A percentile compares a stretch with the other conserved stretches of the same genome.
These are phyloP conservation scores for Trissonchulus latispiculum DNA, from an alignment of 2,888 invertebrate species.

Conservation along the genomic window DNA sequence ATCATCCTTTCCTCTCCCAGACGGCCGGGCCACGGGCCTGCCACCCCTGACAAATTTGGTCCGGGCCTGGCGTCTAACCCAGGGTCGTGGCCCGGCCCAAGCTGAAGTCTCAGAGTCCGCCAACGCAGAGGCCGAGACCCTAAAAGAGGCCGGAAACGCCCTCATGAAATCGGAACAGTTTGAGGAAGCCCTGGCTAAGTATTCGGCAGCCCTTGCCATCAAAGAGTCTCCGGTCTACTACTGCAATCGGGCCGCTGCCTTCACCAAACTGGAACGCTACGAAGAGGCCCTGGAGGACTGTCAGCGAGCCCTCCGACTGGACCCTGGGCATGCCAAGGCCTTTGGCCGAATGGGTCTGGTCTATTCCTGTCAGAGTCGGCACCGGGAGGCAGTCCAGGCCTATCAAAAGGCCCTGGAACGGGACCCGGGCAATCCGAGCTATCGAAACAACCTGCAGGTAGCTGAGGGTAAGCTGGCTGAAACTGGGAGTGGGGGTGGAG, in stretches of 20 bases:
- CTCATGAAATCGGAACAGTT: conserved; percentile 71
- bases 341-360: conserved; percentile 83
- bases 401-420: conserved; percentile 76
- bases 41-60: conserved; percentile 2
- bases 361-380: conserved; percentile 68
- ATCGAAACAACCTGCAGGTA: conserved; percentile 70
- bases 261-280: conserved; percentile 74
- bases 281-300: conserved; percentile 78
- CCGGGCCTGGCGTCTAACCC: not conserved
- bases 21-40: conserved; percentile 45
- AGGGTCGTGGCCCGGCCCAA: not conserved
- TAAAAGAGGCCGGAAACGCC: conserved; percentile 69
- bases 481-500: conserved; percentile 23
- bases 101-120: conserved; percentile 39
- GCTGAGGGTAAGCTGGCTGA: conserved; percentile 59
- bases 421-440: conserved; percentile 83
- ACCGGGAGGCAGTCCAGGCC: conserved; percentile 69
- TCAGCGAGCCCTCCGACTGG: conserved; percentile 71
- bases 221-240: conserved; percentile 83
- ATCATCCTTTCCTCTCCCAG: conserved; percentile 66
- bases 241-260: conserved; percentile 91
- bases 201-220: conserved; percentile 75
- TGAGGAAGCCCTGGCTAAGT: conserved; percentile 68
- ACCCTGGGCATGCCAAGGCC: conserved; percentile 85
- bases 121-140: conserved; percentile 61